Evolutionary conservation across 1,140 invertebrate species (phyloP).

Genomic region (Brachionus sp.): DNA sequence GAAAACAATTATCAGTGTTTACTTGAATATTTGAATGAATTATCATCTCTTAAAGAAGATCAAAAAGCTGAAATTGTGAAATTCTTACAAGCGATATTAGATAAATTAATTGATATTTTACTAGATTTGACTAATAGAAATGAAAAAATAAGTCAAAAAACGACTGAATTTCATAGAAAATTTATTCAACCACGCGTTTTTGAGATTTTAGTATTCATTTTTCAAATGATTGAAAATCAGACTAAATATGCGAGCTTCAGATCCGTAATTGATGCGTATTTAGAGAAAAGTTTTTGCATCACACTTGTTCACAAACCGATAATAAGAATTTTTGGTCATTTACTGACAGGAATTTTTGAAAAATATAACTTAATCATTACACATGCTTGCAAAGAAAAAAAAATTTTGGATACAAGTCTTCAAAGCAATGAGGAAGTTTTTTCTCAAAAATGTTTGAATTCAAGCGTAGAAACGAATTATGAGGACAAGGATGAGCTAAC

Average conservation of each 20-base stretch:
- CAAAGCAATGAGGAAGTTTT: neutral
- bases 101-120: constrained; percentile 42
- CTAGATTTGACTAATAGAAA: constrained; percentile 6
- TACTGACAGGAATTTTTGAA: neutral
- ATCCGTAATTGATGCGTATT: constrained; percentile 37
- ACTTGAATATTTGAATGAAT: constrained; percentile 1
- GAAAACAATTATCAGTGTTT: neutral
- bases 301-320: constrained; percentile 10
- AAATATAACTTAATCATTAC: neutral
- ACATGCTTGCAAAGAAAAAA: neutral
- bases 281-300: constrained; percentile 37
- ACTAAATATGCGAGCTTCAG: constrained; percentile 41
- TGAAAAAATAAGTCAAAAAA: neutral
- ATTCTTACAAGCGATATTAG: constrained; percentile 40
- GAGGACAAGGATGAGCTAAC: neutral
- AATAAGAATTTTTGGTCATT: constrained; percentile 16
- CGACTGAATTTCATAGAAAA: neutral
- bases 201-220: constrained; percentile 37
- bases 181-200: constrained; percentile 35
- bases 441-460: neutral
- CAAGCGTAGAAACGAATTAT: neutral
- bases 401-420: neutral
- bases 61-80: constrained; percentile 38
- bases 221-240: constrained; percentile 45
- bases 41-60: constrained; percentile 26